Conservation (phyloP, 2,888 invertebrate species). For the Agonum fuliginosum region DNA sequence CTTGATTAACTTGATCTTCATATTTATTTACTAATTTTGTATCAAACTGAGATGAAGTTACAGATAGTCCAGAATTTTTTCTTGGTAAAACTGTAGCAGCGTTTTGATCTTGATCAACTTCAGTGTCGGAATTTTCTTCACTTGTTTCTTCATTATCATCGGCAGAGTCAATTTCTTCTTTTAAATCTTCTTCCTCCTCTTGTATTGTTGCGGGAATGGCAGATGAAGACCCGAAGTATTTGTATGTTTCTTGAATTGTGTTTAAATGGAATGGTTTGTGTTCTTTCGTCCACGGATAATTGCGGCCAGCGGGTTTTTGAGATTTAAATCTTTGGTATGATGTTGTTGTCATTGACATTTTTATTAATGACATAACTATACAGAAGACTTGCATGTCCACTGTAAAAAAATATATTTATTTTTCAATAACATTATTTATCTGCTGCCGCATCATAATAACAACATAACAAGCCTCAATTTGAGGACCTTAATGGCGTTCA, state of each 20-base stretch:
- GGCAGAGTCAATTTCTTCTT: background rate
- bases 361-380: slow-evolving; percentile 80
- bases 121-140: slow-evolving; percentile 47
- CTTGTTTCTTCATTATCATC: background rate
- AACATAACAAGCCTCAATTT: too few species aligned
- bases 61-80: slow-evolving; percentile 52
- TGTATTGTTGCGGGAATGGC: background rate
- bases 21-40: background rate
- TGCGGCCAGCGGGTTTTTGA: slow-evolving; percentile 82
- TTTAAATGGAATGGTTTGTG: slow-evolving; percentile 60
- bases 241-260: slow-evolving; percentile 29
- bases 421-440: background rate
- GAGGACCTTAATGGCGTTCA: too few species aligned
- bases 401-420: slow-evolving; percentile 70
- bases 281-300: slow-evolving; percentile 82
- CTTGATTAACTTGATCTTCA: background rate
- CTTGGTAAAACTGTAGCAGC: background rate
- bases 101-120: slow-evolving; percentile 33
- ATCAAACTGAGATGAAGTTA: slow-evolving; percentile 49
- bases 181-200: slow-evolving; percentile 5
- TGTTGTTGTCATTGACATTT: slow-evolving; percentile 82
- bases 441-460: too few species aligned
- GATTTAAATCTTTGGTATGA: slow-evolving; percentile 86
- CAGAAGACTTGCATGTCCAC: slow-evolving; percentile 81
- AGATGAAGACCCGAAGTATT: background rate